Base-by-base conservation (phyloP, 2,888 invertebrate genomes). In the Spodoptera littoralis region DNA sequence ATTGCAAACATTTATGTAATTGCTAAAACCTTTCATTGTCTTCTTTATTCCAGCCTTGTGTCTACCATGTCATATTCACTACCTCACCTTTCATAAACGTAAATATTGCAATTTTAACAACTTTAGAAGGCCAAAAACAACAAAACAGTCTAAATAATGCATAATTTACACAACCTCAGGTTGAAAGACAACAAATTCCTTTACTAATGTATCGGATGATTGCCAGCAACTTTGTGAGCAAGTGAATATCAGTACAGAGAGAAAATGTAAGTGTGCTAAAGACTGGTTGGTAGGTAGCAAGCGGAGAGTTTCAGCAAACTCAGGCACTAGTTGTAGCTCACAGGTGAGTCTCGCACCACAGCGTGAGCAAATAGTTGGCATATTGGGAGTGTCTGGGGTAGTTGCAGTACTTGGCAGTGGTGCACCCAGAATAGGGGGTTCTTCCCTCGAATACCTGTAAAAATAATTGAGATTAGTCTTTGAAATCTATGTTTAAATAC, bases 211-310 rank as follows among this genome's bases (percentile, higher is more conserved):
- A 78, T 97, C 97, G 4, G 96, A 95, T 0, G 96, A 93, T 58
- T 96, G 96, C 98, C 98, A 98, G 90, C 98, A 98, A 85, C 98
- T 98, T 81, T 96, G 96, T 45, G 96, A 93, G 87, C 98, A 99
- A 1, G 98, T 97, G 86, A 96, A 98, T 13, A 98, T 92, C 12
- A 98, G 91, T 3, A 98, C 97, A n/a, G 98, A 98, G 9, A 98
- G 97, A 88, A 97, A 98, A 89, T 98, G 98, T 46, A 98, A 90
- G 72, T 96, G 95, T 6, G 94, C 80, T 11, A 95, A 89, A 22
- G 95, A 90, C 3, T 89, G 82, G 66, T 95, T 95, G 42, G 90
- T 94, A 11, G 95, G 95, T 18, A 92, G 88, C 52, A 98, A 88
- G 56, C 94, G 93, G 43, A 98, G 91, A 60, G 96, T 96, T 22